Evolutionary conservation across 2,797 vertebrate species (phyloP).

Genomic region (Sarcophilus harrisii): DNA sequence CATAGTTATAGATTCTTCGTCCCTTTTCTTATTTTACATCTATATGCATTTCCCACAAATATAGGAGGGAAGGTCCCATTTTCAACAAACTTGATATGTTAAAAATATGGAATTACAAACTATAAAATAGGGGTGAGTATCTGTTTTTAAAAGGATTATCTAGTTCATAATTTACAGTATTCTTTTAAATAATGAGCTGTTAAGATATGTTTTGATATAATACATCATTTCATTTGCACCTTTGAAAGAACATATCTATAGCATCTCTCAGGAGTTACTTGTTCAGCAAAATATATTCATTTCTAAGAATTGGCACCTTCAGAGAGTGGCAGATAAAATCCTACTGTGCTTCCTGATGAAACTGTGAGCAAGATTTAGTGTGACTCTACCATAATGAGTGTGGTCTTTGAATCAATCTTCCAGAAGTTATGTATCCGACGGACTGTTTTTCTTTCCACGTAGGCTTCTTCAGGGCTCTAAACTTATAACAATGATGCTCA

Average conservation of each 20-base stretch:
- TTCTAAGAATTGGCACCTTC: neutral
- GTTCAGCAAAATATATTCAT: neutral
- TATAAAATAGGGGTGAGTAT: fast-evolving
- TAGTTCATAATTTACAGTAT: neutral
- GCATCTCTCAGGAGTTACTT: neutral
- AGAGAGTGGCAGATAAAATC: neutral
- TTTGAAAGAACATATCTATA: neutral
- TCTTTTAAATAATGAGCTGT: neutral
- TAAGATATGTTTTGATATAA: neutral
- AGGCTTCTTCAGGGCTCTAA: neutral
- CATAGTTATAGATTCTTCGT: neutral
- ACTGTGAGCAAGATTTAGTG: neutral
- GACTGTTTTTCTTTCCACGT: neutral
- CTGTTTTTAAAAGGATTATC: neutral
- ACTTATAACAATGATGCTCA: neutral
- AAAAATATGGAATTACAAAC: neutral
- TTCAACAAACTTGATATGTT: neutral
- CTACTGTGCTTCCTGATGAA: neutral
- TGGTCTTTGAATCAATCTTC: neutral
- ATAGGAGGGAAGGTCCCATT: neutral
- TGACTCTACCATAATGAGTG: neutral
- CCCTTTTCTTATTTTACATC: neutral
- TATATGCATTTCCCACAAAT: neutral
- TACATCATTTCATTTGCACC: neutral
- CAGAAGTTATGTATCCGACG: fast-evolving